Evolutionary conservation across 2,113 vertebrate genomes (phyloP), one percentile per base, ranked within the genome.

Genomic region (Clinocottus analis): DNA sequence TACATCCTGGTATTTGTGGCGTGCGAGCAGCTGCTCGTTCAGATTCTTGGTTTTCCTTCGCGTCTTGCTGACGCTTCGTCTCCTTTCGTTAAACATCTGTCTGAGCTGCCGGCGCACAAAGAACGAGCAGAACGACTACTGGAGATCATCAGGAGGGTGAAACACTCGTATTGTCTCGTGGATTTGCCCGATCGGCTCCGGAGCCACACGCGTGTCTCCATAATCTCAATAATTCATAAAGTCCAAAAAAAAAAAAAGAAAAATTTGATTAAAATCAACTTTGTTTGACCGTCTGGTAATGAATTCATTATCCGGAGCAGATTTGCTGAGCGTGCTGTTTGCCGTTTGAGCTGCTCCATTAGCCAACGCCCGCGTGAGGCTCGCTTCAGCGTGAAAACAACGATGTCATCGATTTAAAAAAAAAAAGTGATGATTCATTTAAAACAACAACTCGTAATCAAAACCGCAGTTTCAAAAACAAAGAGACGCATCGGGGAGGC

Each of bases 21-120:
- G 35, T 19, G 14, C 29, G 65, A 70, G 59, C 69, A 88, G 83
- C 84, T 84, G 78, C 8, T 33, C 71, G 55, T 66, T 77, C 47
- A 71, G 14, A 14, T 49, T 45, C 67, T 9, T 7, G n/a, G n/a
- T n/a, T n/a, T n/a, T n/a, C n/a, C n/a, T n/a, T n/a, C n/a, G n/a
- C n/a, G n/a, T 9, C 3, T 1, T 71, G 72, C 21, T 5, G 27
- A 10, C n/a, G 47, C 64, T 49, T 4, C 37, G 21, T 47, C 10
- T 59, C 67, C 61, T 53, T 31, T 53, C 37, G 33, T 68, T 68
- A 58, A 80, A 69, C 14, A 66, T 84, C 79, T 56, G 77, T 80
- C 68, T 77, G 35, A 60, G 64, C 79, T 75, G 82, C 60, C 73
- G 65, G 53, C 25, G 55, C 4, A n/a, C 61, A 63, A 63, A n/a